Conservation (phyloP, 2,797 vertebrate species). For the Ptychadena robeensis region DNA sequence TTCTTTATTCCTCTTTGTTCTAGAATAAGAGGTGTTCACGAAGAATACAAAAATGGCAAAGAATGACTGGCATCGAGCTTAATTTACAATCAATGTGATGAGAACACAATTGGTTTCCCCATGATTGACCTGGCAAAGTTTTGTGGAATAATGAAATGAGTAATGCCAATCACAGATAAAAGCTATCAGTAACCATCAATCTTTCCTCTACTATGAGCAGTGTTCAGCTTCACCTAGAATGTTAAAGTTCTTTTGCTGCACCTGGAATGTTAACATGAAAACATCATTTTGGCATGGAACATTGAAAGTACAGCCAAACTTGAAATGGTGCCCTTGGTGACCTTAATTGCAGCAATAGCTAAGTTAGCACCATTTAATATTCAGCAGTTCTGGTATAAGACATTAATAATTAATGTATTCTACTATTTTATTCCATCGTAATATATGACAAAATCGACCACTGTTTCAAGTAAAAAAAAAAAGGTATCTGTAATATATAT, state of each 20-base stretch:
- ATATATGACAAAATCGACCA: too few species aligned
- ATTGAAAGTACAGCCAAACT: constrained; percentile 3
- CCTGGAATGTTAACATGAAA: constrained; percentile 37
- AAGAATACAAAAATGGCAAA: background rate
- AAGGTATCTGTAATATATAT: too few species aligned
- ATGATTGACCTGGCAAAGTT: constrained; percentile 49
- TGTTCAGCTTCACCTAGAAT: constrained; percentile 42
- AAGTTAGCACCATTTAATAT: background rate
- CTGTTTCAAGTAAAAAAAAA: too few species aligned
- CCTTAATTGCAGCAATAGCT: background rate
- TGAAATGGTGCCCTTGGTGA: background rate
- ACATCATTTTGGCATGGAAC: constrained; percentile 13
- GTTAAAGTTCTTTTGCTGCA: constrained; percentile 26
- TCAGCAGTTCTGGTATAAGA: too few species aligned
- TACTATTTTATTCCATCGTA: too few species aligned
- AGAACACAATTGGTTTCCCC: constrained; percentile 56
- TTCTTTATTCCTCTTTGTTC: constrained; percentile 27
- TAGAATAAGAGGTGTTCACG: constrained; percentile 23
- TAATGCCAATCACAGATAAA: constrained; percentile 59
- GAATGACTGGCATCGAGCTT: constrained; percentile 54
- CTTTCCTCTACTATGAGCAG: constrained; percentile 31
- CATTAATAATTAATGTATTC: too few species aligned
- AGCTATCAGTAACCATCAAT: constrained; percentile 56
- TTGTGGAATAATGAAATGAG: constrained; percentile 58
- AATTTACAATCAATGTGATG: constrained; percentile 61